phyloP scores from a whole-genome alignment of 2,888 invertebrate genomes.

The Drosophila buzzatii region DNA sequence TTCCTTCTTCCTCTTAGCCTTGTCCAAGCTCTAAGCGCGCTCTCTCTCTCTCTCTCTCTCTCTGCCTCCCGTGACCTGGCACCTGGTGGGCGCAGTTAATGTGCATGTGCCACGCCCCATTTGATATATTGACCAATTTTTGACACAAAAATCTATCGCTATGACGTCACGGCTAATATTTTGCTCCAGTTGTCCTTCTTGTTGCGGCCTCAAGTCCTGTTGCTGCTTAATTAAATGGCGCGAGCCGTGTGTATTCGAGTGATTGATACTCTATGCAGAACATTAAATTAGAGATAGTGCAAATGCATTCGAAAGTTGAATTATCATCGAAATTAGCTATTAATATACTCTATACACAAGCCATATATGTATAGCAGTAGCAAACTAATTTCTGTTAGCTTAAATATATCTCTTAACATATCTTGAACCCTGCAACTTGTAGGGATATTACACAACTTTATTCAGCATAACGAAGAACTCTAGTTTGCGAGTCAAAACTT shows the following conservation, averaged over 20 bases:
- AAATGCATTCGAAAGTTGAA: no score
- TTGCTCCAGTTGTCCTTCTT: background rate
- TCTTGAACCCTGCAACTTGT: background rate
- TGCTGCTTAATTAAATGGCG: conserved; percentile 33
- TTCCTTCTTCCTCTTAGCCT: background rate
- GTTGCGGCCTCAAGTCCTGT: conserved; percentile 3
- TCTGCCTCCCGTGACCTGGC: conserved; percentile 1
- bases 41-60: background rate
- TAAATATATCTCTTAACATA: background rate
- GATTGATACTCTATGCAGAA: background rate
- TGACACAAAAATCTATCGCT: conserved; percentile 28
- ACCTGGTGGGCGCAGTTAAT: conserved; percentile 42
- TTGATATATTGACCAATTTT: conserved; percentile 46
- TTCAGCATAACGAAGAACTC: background rate
- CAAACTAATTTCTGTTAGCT: no score
- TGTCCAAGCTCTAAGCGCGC: background rate
- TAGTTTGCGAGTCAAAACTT: background rate
- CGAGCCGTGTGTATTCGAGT: background rate
- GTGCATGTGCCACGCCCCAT: conserved; percentile 33
- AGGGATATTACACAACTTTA: background rate
- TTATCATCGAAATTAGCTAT: no score
- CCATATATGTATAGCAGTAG: background rate
- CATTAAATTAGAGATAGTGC: no score
- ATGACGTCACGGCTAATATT: conserved; percentile 27
- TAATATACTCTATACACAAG: no score